Evolutionary conservation across 2,888 invertebrate species (phyloP), one percentile per base, ranked within the genome.

Genomic region (Agonum fuliginosum): DNA sequence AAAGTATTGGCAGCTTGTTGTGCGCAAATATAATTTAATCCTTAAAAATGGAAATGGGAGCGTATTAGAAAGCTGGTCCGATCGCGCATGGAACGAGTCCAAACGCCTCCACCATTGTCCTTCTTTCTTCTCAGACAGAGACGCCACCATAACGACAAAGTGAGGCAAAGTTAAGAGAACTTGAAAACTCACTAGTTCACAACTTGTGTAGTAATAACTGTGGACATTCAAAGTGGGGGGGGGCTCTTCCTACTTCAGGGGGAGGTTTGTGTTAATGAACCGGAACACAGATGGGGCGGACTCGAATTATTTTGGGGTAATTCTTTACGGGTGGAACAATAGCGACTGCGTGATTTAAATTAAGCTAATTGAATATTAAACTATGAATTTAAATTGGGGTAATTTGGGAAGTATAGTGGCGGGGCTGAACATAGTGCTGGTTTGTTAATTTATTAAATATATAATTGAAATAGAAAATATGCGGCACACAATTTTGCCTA

Each of bases 101-200:
- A n/a, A n/a, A n/a, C n/a, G n/a, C n/a, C n/a, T n/a, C n/a, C n/a
- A 37, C 3, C 54, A 54, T 54, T 54, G 22, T 22, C 37, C 37
- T 3, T 37, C 2, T 12, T 37, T 10, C 12, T 37, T 37, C 37
- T 37, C 37, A 37, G 37, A 37, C 37, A n/a, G 12, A 37, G 37
- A 37, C 12, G 12, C 37, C n/a, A n/a, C 3, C 48, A 20, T 20
- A 10, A 20, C 54, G 22, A 24, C 54, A 12, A 24, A 54, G 22
- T n/a, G 24, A n/a, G 54, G 24, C 12, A 20, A 54, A 54, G 54
- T 54, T n/a, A 54, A 54, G n/a, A 37, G 37, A 54, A 54, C 54
- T 54, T 54, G 54, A 54, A 54, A 54, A 54, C 54, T 24, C 54
- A 24, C 54, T 54, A 54, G 54, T 54, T 54, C 54, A 54, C 54